These are phyloP conservation scores for Condylostylus longicornis DNA, from an alignment of 1,140 invertebrate species.

Conservation along the genomic window DNA sequence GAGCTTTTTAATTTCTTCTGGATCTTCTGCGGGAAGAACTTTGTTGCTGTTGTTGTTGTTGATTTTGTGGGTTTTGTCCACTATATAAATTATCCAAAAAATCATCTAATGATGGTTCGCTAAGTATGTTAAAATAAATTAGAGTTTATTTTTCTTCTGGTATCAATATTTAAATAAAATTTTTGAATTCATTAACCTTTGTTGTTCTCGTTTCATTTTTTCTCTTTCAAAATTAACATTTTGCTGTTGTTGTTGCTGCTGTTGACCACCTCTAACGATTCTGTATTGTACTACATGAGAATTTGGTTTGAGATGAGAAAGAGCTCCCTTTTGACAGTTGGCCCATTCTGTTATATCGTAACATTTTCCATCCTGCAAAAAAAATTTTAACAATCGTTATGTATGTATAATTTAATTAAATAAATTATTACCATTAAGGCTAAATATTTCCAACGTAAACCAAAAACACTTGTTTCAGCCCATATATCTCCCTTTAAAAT, in stretches of 20 bases:
- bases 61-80: constrained; percentile 25
- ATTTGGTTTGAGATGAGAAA: constrained; percentile 67
- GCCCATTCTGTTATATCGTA: constrained; percentile 95
- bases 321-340: constrained; percentile 71
- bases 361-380: constrained; percentile 78
- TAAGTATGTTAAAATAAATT: constrained; percentile 5
- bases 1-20: constrained; percentile 25
- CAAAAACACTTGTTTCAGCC: constrained; percentile 79
- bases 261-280: constrained; percentile 61
- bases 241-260: constrained; percentile 34
- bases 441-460: constrained; percentile 82
- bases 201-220: constrained; percentile 7
- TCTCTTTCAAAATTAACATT: constrained; percentile 7
- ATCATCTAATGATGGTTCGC: constrained; percentile 28
- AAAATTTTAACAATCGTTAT: no score
- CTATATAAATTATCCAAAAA: constrained; percentile 31
- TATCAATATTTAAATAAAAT: not conserved
- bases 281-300: constrained; percentile 84
- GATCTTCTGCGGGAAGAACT: constrained; percentile 19
- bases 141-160: not conserved
- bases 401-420: no score
- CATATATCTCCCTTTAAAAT: constrained; percentile 74
- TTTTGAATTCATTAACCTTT: constrained; percentile 6
- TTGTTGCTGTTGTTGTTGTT: constrained; percentile 13
- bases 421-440: no score